Evolutionary conservation across 2,888 invertebrate species (phyloP), one percentile per base, ranked within the genome.

Genomic region (Eristalis intricaria): DNA sequence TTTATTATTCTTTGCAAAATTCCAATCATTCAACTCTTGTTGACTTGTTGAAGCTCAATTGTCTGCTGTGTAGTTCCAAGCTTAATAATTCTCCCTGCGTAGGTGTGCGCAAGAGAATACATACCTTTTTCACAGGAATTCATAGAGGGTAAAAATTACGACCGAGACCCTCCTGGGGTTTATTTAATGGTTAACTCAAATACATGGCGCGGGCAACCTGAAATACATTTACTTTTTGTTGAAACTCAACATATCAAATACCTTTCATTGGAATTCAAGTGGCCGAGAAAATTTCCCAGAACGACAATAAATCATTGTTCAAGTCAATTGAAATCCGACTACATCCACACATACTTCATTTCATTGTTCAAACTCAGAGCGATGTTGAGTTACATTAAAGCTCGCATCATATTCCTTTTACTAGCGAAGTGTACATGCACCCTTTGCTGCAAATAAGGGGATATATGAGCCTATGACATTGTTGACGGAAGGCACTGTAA

Each of bases 241-340:
- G 50, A 22, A 38, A 56, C 29, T 38, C 60, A 11, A 10, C 32
- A 43, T 75, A 56, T 71, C 50, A 68, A 71, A 80, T 80, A 71
- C 76, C 84, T 85, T 71, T 76, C 66, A 68, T 68, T 76, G 84
- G 71, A 58, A 73, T 85, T 26, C 40, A 73, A 80, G 76, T 68
- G 75, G 61, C 38, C 79, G 65, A 66, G 60, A 66, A 63, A 82
- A 79, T 76, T 80, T 85, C 82, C 71, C 86, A 82, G 66, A 75
- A 70, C 65, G 66, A 74, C 63, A 79, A 82, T 78, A 86, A 82
- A 80, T 80, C 76, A 71, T 73, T 71, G 80, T 75, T 84, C 71
- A 58, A 61, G 35, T 76, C 80, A 80, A 85, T 85, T 80, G 84
- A 85, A 86, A 86, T 61, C 78, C 82, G 64, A 82, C 63, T 50